Evolutionary conservation across 2,797 vertebrate genomes (phyloP).

Genomic region (Hydrolagus colliei): DNA sequence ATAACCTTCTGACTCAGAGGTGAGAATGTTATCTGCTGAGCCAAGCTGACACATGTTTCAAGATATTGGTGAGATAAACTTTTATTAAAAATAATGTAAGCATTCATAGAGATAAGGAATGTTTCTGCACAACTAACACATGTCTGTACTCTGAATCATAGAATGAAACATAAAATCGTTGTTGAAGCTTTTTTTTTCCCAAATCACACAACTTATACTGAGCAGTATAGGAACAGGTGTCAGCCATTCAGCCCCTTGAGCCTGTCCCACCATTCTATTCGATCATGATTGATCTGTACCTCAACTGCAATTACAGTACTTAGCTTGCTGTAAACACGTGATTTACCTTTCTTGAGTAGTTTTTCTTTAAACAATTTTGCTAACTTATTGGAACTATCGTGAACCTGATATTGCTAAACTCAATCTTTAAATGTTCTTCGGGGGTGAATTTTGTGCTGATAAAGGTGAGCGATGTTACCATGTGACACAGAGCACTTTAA

Average conservation of each 20-base stretch:
- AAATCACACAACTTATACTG: background rate
- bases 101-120: background rate
- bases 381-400: background rate
- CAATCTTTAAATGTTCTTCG: background rate
- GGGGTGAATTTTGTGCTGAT: too few species aligned
- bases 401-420: background rate
- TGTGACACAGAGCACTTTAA: too few species aligned
- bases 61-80: too few species aligned
- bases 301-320: too few species aligned
- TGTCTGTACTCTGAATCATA: background rate
- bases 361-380: background rate
- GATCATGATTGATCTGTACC: too few species aligned
- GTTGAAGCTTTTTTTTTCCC: background rate
- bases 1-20: too few species aligned
- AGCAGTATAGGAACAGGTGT: too few species aligned
- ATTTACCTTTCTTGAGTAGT: background rate
- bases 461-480: too few species aligned
- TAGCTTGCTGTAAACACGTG: background rate
- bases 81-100: background rate
- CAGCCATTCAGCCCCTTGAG: too few species aligned
- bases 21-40: too few species aligned
- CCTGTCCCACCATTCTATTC: too few species aligned
- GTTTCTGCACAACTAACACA: background rate
- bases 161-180: background rate
- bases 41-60: too few species aligned